Percentiles rank a stretch among this genome's conserved stretches.
phyloP scores from a whole-genome alignment of 2,113 vertebrate genomes.

The Cochlearius cochlearius region DNA sequence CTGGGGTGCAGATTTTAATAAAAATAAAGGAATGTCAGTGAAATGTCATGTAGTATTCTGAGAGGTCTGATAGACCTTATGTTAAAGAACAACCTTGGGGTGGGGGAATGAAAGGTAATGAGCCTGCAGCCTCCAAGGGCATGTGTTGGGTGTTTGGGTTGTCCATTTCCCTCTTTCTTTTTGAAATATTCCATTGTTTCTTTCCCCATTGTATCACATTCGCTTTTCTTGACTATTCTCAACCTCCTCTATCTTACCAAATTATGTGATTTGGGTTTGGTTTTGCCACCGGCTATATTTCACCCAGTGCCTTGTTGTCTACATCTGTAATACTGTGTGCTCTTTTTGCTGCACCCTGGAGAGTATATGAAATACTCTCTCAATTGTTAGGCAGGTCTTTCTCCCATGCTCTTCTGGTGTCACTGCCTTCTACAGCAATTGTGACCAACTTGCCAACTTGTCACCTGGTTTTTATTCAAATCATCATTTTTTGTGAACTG shows the following conservation, averaged over 20 bases:
- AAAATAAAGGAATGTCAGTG: background rate
- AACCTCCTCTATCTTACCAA: background rate
- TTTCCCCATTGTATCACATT: background rate
- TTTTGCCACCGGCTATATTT: background rate
- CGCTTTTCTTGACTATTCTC: background rate
- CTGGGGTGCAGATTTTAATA: background rate
- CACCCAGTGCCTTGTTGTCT: background rate
- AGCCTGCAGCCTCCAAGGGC: background rate
- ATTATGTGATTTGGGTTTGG: background rate
- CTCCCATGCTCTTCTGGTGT: background rate
- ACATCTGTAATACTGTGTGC: background rate
- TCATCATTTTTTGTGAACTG: background rate
- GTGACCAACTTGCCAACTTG: background rate
- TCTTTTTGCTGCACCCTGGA: background rate
- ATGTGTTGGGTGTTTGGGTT: background rate
- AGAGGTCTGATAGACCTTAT: background rate
- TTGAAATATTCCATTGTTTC: background rate
- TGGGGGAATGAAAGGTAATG: background rate
- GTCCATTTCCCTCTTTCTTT: background rate
- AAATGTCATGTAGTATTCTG: background rate
- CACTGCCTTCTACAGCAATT: background rate
- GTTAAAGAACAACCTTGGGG: background rate
- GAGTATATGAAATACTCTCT: background rate
- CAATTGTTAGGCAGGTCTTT: background rate
- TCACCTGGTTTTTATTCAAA: background rate